Conservation (phyloP, 2,888 invertebrate genomes). For the Nephrotoma flavescens region DNA sequence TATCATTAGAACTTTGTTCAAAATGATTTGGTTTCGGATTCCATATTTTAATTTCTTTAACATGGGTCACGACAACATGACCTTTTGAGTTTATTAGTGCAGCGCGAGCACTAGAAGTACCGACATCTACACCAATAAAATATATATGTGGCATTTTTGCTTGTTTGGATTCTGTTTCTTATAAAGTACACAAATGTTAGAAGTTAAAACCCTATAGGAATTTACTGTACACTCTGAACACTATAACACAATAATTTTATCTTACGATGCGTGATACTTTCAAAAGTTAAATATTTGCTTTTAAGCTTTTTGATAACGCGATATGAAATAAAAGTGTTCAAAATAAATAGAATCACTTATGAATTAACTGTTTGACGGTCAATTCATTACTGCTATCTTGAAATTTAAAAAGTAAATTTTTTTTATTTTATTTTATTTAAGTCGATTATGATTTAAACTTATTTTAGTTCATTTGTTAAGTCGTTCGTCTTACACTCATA, state of each 20-base stretch:
- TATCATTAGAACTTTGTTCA: conserved; percentile 81
- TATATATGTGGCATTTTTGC: conserved; percentile 27
- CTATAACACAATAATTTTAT: background rate
- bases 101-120: conserved; percentile 79
- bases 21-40: conserved; percentile 62
- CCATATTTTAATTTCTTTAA: conserved; percentile 57
- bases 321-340: background rate
- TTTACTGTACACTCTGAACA: background rate
- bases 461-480: background rate
- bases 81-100: conserved; percentile 61
- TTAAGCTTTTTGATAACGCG: background rate
- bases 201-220: background rate
- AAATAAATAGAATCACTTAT: background rate
- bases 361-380: background rate
- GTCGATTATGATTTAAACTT: background rate
- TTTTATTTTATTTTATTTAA: background rate
- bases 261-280: background rate
- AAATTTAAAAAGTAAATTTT: background rate
- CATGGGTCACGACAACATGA: conserved; percentile 45
- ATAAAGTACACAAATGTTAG: background rate
- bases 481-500: background rate
- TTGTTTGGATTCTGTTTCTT: background rate
- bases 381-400: background rate
- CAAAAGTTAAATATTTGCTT: background rate
- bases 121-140: conserved; percentile 85